Percentiles rank a stretch among this genome's conserved stretches.
Conservation (phyloP, 2,888 invertebrate genomes). For the Teleiodes luculella region DNA sequence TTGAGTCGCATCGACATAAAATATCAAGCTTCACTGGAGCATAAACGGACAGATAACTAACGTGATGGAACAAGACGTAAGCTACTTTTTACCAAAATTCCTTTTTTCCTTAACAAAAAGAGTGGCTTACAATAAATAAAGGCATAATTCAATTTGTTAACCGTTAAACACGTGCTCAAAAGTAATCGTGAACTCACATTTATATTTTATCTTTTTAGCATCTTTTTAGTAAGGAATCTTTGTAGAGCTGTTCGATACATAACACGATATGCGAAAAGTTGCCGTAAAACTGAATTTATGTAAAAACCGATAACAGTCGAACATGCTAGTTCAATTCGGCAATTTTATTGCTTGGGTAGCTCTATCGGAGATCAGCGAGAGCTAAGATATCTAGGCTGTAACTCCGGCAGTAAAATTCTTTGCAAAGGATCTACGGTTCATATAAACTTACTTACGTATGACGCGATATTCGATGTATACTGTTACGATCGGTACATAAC, state of each 20-base stretch:
- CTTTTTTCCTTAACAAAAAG: too few relatives aligned
- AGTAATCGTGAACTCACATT: too few relatives aligned
- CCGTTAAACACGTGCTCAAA: neutral
- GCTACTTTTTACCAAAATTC: too few relatives aligned
- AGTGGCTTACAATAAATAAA: too few relatives aligned
- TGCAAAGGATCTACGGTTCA: neutral
- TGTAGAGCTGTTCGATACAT: neutral
- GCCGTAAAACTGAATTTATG: constrained; percentile 4
- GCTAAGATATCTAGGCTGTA: constrained; percentile 8
- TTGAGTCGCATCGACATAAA: too few relatives aligned
- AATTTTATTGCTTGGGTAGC: constrained; percentile 7
- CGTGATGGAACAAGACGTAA: too few relatives aligned
- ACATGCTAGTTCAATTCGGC: constrained; percentile 5
- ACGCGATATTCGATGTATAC: neutral
- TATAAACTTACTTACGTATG: neutral
- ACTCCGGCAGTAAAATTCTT: constrained; percentile 10
- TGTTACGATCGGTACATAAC: neutral
- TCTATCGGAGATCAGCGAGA: constrained; percentile 9
- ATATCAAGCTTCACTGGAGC: too few relatives aligned
- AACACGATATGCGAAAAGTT: constrained; percentile 1
- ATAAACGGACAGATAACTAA: too few relatives aligned
- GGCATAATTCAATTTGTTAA: too few relatives aligned
- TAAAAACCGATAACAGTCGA: constrained; percentile 5
- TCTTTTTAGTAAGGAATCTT: neutral
- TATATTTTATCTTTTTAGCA: too few relatives aligned